phyloP scores from a whole-genome alignment of 2,888 invertebrate species.

The Tryphoninae sp. region DNA sequence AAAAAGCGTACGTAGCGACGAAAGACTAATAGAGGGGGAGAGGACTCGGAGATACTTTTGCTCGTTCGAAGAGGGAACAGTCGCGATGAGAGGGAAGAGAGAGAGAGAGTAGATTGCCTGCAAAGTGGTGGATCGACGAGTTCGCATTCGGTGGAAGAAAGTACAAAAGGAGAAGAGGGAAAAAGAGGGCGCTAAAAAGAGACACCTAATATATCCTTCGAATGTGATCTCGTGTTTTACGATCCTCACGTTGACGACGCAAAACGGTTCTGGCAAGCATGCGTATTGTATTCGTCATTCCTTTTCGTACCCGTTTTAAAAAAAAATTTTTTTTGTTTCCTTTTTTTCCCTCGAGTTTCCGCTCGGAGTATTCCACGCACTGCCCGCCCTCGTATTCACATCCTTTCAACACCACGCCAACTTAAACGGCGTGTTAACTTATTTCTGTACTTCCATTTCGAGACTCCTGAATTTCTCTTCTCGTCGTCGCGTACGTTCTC shows the following conservation, averaged over 20 bases:
- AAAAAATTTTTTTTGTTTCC: conserved; percentile 13
- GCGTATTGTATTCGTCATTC: conserved; percentile 14
- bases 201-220: conserved; percentile 2
- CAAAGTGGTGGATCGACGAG: neutral
- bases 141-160: neutral
- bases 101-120: neutral
- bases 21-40: neutral
- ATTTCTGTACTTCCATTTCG: conserved; percentile 43
- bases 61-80: neutral
- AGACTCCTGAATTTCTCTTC: neutral
- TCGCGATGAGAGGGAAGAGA: neutral
- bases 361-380: neutral
- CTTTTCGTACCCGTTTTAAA: neutral
- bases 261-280: conserved; percentile 1
- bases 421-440: conserved; percentile 48
- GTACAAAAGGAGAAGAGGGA: neutral
- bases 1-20: neutral
- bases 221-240: conserved; percentile 2
- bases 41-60: neutral
- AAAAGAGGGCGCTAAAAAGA: neutral
- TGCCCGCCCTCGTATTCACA: conserved; percentile 8
- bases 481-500: conserved; percentile 1
- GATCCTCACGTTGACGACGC: neutral
- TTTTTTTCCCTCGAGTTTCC: neutral
- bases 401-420: conserved; percentile 46